A percentile compares a stretch with the other conserved stretches of the same genome.
Evolutionary conservation across 2,113 vertebrate genomes (phyloP).

Genomic region (Crotalus horridus): DNA sequence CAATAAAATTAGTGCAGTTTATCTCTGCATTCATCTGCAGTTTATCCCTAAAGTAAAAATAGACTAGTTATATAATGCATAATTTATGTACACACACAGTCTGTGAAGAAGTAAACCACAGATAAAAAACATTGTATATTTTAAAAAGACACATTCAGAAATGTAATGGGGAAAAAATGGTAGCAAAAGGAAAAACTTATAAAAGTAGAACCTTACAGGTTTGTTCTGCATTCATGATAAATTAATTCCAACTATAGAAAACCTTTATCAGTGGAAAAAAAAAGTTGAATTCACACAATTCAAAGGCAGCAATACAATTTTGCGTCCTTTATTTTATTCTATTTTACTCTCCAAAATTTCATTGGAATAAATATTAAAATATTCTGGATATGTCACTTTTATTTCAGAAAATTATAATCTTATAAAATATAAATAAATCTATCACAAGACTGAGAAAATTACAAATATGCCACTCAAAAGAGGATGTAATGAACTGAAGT

Average conservation of each 20-base stretch:
- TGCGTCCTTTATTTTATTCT: conserved; percentile 45
- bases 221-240: not conserved
- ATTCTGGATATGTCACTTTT: conserved; percentile 48
- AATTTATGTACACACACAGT: not conserved
- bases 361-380: conserved; percentile 21
- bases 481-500: conserved; percentile 57
- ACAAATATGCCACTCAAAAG: conserved; percentile 45
- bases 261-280: not conserved
- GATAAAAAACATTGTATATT: not conserved
- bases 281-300: conserved; percentile 31
- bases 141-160: not conserved
- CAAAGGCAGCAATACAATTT: conserved; percentile 34
- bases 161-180: not conserved
- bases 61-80: not conserved
- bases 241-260: not conserved
- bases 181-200: conserved; percentile 8
- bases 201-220: conserved; percentile 20
- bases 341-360: conserved; percentile 31
- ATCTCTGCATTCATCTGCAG: not conserved
- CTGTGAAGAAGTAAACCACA: not conserved
- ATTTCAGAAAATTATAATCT: conserved; percentile 40
- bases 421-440: conserved; percentile 56
- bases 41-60: not conserved
- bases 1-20: not conserved
- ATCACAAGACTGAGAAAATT: conserved; percentile 45